Evolutionary conservation across 2,888 invertebrate genomes (phyloP).

Genomic region (Drosophila demipolita): DNA sequence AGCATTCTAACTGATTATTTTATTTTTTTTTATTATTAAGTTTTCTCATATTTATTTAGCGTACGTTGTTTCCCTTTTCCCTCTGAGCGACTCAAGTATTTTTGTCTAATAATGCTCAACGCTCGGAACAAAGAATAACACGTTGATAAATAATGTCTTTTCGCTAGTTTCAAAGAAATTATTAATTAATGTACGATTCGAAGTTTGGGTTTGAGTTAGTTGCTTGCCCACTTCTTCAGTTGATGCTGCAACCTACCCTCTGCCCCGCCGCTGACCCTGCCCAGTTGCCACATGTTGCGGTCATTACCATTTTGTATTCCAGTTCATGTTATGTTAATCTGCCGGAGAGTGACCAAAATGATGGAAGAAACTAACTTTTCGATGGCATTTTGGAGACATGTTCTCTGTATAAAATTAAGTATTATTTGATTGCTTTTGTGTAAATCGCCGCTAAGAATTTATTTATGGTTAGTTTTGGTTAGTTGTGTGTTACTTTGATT

Average conservation of each 20-base stretch:
- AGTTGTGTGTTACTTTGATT: conserved; percentile 57
- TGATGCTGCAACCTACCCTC: not conserved
- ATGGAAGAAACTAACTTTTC: conserved; percentile 47
- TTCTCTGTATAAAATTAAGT: conserved; percentile 77
- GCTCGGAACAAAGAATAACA: conserved; percentile 10
- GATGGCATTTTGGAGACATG: conserved; percentile 64
- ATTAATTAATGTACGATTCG: conserved; percentile 69
- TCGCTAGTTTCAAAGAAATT: conserved; percentile 65
- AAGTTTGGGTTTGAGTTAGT: conserved; percentile 30
- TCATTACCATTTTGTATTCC: conserved; percentile 72
- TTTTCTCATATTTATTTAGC: not conserved
- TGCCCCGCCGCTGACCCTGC: not conserved
- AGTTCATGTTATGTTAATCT: conserved; percentile 77
- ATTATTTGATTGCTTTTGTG: conserved; percentile 71
- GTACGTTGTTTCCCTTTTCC: not conserved
- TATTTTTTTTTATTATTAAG: not conserved
- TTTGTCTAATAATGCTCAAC: not conserved
- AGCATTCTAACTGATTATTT: not conserved
- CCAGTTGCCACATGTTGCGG: conserved; percentile 37
- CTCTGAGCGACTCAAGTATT: not conserved
- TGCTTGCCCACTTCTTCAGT: conserved; percentile 21
- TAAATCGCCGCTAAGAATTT: conserved; percentile 53
- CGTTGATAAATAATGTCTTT: conserved; percentile 63
- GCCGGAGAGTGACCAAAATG: conserved; percentile 45
- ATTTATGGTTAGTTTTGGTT: conserved; percentile 40